A percentile compares a stretch with the other conserved stretches of the same genome.
These are phyloP conservation scores for Fratercula arctica DNA, from an alignment of 2,797 vertebrate genomes.

Conservation along the genomic window DNA sequence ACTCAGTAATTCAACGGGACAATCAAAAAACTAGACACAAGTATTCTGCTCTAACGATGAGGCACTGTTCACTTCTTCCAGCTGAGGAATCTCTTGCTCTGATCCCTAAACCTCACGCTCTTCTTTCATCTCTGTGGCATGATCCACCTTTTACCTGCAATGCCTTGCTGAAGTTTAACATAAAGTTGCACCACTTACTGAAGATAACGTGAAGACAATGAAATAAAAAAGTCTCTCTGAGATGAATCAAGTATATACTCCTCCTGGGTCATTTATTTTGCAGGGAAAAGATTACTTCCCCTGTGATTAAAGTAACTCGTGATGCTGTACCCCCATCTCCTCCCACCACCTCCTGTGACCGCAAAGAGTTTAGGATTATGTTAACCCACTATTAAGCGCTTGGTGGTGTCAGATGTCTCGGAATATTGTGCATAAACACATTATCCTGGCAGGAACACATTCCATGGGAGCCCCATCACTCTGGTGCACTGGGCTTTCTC, in stretches of 20 bases:
- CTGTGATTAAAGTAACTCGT: background rate
- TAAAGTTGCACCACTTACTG: background rate
- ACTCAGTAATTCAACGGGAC: background rate
- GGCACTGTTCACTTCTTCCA: background rate
- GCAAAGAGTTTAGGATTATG: background rate
- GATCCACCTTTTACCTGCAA: background rate
- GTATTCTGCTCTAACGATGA: rapidly evolving
- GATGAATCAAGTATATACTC: background rate
- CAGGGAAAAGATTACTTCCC: background rate
- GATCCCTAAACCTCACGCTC: background rate
- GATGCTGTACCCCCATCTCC: background rate
- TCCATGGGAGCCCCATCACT: background rate
- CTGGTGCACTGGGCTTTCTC: background rate
- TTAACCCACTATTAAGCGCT: background rate
- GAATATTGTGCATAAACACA: conserved; percentile 10
- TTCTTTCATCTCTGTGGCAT: no score
- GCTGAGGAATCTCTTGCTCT: background rate
- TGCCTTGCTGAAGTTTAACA: background rate
- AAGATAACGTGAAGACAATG: background rate
- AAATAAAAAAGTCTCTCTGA: background rate
- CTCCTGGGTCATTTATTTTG: background rate
- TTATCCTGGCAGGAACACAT: conserved; percentile 18
- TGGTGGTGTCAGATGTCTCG: background rate
- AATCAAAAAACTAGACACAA: background rate
- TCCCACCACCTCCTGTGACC: background rate